Evolutionary conservation across 2,888 invertebrate species (phyloP), one percentile per base, ranked within the genome.

Genomic region (Drosophila merina): DNA sequence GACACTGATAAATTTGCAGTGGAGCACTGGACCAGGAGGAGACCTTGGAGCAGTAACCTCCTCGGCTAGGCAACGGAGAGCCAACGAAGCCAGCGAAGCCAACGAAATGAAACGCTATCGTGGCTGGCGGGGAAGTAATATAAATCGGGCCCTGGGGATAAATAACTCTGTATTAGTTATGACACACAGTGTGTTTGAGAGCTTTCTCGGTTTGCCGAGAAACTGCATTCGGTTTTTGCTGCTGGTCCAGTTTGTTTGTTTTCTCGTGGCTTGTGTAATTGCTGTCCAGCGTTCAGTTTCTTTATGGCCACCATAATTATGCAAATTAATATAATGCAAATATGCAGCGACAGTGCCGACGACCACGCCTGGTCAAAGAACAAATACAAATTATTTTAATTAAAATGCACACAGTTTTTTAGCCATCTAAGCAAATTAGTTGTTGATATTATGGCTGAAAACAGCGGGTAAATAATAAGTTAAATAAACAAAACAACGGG

Each of bases 101-200:
- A 33, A 20, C 20, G 20, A 20, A 20, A 20, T 4, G 36, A 36
- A 14, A 14, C 10, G 33, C 66, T 52, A 64, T 70, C 74, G 62
- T 77, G 74, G 75, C 84, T 76, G 76, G 77, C 76, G 78, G 76
- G 77, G 74, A 84, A 86, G 86, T 82, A 87, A 84, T 86, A 89
- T 88, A 88, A 88, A 89, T 89, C 79, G 84, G 75, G 72, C 88
- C 76, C 77, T 52, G 55, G 86, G 84, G 80, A 86, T 78, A 84
- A 88, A 88, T 86, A 89, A 84, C 78, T 88, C 88, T 88, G 72
- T 76, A 78, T 88, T 89, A 88, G 86, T 82, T 88, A 85, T 86
- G 88, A 86, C 83, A 87, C 70, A 71, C 68, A 74, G 69, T 62
- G 44, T 54, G 54, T 57, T 4, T 44, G 9, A 58, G 50, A 48